phyloP scores from a whole-genome alignment of 2,888 invertebrate species.

The Halocaridina rubra region DNA sequence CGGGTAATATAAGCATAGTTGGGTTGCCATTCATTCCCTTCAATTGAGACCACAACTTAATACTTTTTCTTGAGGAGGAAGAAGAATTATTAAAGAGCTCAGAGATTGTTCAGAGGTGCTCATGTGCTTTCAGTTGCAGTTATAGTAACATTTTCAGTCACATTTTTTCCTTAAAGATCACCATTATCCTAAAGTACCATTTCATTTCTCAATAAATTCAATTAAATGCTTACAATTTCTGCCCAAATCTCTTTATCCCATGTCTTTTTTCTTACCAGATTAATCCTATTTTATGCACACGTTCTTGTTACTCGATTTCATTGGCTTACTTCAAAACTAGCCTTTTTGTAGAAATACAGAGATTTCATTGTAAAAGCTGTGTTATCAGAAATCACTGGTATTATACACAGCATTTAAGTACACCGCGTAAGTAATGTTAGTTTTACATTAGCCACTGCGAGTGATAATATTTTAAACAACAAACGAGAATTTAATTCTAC shows the following conservation, averaged over 20 bases:
- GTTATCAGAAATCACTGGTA: too few relatives aligned
- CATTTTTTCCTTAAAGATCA: not conserved
- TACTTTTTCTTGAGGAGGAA: slow-evolving; percentile 15
- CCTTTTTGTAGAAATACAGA: not conserved
- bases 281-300: not conserved
- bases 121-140: not conserved
- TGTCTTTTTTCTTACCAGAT: not conserved
- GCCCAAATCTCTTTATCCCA: not conserved
- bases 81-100: not conserved
- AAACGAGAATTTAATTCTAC: too few relatives aligned
- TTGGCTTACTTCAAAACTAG: not conserved
- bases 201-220: not conserved
- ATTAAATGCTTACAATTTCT: not conserved
- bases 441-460: too few relatives aligned
- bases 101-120: not conserved
- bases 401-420: too few relatives aligned
- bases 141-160: not conserved
- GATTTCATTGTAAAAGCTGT: not conserved
- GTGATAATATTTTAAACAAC: too few relatives aligned
- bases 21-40: slow-evolving; percentile 54
- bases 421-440: too few relatives aligned
- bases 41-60: slow-evolving; percentile 48
- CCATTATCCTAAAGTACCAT: not conserved
- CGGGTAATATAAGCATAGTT: slow-evolving; percentile 32
- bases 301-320: not conserved